These are phyloP conservation scores for Syngnathus typhle DNA, from an alignment of 2,113 vertebrate species.

Conservation along the genomic window DNA sequence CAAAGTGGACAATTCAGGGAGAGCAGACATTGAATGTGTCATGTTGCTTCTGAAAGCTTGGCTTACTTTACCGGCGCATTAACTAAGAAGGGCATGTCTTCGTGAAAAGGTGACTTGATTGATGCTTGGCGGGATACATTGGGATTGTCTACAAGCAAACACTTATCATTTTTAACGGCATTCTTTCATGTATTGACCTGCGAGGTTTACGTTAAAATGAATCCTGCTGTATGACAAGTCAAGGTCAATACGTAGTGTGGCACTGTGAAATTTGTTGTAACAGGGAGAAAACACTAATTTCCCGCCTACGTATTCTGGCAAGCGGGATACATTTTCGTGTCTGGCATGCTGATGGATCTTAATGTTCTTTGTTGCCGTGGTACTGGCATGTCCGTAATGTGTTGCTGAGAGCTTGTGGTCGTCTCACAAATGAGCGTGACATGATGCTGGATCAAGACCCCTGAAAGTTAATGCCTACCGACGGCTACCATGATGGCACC, in stretches of 20 bases:
- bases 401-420: not conserved
- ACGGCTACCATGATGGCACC: constrained; percentile 33
- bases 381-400: not conserved
- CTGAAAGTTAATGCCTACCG: constrained; percentile 32
- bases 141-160: not conserved
- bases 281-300: not conserved
- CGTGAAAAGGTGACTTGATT: not conserved
- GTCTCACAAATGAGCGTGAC: not conserved
- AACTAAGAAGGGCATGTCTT: not conserved
- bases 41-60: not conserved
- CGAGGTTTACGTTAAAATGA: not conserved
- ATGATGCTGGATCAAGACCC: constrained; percentile 22
- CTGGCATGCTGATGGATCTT: not conserved
- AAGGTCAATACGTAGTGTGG: not conserved
- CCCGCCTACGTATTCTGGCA: not conserved
- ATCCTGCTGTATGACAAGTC: not conserved
- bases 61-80: not conserved
- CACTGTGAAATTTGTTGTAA: constrained; percentile 1
- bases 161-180: not conserved
- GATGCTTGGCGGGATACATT: not conserved
- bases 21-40: not conserved
- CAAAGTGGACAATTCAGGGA: not conserved
- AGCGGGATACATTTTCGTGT: not conserved
- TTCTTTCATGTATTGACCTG: not conserved
- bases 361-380: constrained; percentile 1